Evolutionary conservation across 2,888 invertebrate genomes (phyloP), one percentile per base, ranked within the genome.

Genomic region (Isotomurus palustris): DNA sequence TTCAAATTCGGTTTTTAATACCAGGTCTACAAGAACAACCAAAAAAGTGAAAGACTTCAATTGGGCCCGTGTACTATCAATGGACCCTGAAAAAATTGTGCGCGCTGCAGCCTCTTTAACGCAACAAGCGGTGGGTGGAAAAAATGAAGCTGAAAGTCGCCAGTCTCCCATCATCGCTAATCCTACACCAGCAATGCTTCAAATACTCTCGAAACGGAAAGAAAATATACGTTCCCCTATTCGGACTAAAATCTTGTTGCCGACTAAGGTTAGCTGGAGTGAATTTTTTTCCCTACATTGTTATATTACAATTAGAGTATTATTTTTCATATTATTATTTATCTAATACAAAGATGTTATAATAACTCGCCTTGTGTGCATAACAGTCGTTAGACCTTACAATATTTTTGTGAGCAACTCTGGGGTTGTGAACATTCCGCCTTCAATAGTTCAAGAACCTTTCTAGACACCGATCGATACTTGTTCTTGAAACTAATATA

Each of bases 151-250:
- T 40, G 54, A 58, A 25, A 55, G 44, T 27, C 57, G 49, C 44
- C 56, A 60, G 36, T 66, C 67, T 19, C 67, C 72, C 38, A 59
- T 65, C 21, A 60, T 66, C 76, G 54, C 56, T 41, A 73, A 82
- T 75, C 86, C 86, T 0, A 87, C 87, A 1, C 82, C 83, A 45
- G 85, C 85, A 1, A 87, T 87, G 87, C 77, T 83, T 62, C 82
- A 83, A 65, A 82, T 87, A 1, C 76, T 84, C 53, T 79, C 82
- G 36, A 81, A 78, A 71, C 82, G 82, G 69, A 81, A 81, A 67
- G 83, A 83, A 56, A 81, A 80, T 53, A 62, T 67, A 53, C 58
- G 64, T 21, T 65, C 68, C 19, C 68, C 66, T 21, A 62, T 61
- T 44, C 58, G 56, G 53, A 35, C 58, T 12, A 52, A 52, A 40